Evolutionary conservation across 2,113 vertebrate genomes (phyloP).

Genomic region (Sander vitreus): DNA sequence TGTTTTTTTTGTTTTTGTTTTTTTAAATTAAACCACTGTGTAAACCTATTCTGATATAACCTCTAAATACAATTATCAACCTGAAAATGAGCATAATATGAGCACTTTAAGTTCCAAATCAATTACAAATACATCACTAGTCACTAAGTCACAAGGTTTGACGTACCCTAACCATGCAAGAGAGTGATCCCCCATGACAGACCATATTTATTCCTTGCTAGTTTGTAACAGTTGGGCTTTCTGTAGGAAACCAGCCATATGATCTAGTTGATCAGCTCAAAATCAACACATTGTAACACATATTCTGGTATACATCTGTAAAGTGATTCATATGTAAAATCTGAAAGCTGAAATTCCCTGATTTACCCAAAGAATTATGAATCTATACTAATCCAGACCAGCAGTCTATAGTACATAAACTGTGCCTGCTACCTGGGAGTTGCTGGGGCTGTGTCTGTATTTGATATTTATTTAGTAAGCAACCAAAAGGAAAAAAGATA

Average conservation of each 20-base stretch:
- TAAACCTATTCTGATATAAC: too few relatives aligned
- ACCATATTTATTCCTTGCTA: not conserved
- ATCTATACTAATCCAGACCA: not conserved
- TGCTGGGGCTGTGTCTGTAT: not conserved
- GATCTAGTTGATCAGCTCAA: not conserved
- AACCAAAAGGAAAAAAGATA: not conserved
- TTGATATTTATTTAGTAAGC: not conserved
- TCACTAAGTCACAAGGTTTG: not conserved
- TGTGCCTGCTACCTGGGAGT: not conserved
- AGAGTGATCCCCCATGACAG: not conserved
- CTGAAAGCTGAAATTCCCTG: not conserved
- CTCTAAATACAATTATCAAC: too few relatives aligned
- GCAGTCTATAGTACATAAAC: not conserved
- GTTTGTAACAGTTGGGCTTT: not conserved
- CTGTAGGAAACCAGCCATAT: not conserved
- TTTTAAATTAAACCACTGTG: too few relatives aligned
- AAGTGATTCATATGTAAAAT: not conserved
- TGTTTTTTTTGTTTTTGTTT: too few relatives aligned
- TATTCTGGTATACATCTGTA: not conserved
- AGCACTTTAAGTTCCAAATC: not conserved
- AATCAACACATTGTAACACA: not conserved
- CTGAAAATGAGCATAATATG: too few relatives aligned
- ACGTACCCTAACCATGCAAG: too few relatives aligned
- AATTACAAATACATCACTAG: not conserved
- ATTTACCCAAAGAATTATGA: not conserved